Base-by-base conservation (phyloP, 2,888 invertebrate species). In the Eupithecia vulgata region DNA sequence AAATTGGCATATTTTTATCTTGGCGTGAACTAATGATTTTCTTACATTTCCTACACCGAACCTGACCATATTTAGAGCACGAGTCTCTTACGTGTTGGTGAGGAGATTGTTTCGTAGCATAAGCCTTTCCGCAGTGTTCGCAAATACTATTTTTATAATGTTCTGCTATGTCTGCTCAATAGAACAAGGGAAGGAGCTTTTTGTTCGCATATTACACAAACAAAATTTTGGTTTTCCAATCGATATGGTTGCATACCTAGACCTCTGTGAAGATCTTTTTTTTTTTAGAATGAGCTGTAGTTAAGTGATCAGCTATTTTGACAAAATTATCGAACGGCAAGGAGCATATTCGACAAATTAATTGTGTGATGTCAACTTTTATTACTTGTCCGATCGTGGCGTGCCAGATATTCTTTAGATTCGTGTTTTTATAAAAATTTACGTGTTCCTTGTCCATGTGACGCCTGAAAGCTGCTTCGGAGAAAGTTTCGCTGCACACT, bases 51-150 rank as follows among this genome's bases (percentile, higher is more conserved):
- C 82, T 70, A 67, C 83, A 83, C 4, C 76, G 74, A 42, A 72
- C 76, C 64, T 83, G 81, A 64, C 85, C 83, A 13, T 79, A 78
- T 12, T 81, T 78, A 1, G 76, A 61, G 25, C 86, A 86, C 8
- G 82, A 78, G 40, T 79, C 79, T 30, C 78, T 82, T 2, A 85
- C 68, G 73, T 88, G 88, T 5, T 84, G 82, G 17, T 83, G 81
- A 10, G 91, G 70, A 13, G 87, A 86, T 0, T 84, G 80, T 2
- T 81, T 79, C 1, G 87, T 85, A 0, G 88, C 81, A 37, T 88
- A 92, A 1, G 89, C 87, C 67, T 88, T 91, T 0, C 90, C 91
- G 62, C 92, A 92, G 2, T 85, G 83, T 64, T 91, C 89, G 67
- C 92, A 92, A 0, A 88, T 89, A 71, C 84, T 88, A 59, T 88